A percentile compares a stretch with the other conserved stretches of the same genome.
These are phyloP conservation scores for Epizoanthus ramosus DNA, from an alignment of 92 coral and sea anemone genomes.

Conservation along the genomic window DNA sequence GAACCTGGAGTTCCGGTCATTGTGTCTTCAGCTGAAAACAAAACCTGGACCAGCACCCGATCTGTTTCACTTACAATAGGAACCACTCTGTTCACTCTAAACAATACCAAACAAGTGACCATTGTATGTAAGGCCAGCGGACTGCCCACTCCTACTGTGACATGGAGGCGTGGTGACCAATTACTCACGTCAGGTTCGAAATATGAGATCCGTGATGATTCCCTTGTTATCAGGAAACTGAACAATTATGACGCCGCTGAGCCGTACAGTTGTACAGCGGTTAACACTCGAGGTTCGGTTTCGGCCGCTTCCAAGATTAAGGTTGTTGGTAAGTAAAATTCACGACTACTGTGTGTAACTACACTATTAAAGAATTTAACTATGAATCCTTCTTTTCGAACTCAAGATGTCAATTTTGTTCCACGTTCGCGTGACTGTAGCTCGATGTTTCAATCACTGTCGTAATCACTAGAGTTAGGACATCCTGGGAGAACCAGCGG, in stretches of 20 bases:
- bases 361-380: too few species aligned
- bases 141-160: constrained; percentile 25
- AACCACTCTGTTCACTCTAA: constrained; percentile 20
- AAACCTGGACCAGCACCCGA: constrained; percentile 31
- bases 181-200: not conserved
- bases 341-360: too few species aligned
- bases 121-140: constrained; percentile 41
- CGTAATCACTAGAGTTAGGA: too few species aligned
- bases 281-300: constrained; percentile 12
- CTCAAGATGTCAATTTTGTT: too few species aligned
- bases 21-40: constrained; percentile 16
- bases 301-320: not conserved
- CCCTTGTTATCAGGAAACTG: not conserved
- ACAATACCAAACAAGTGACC: constrained; percentile 19
- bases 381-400: too few species aligned
- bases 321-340: constrained; percentile 3
- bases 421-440: too few species aligned
- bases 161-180: constrained; percentile 33
- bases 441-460: too few species aligned
- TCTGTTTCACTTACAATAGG: constrained; percentile 23
- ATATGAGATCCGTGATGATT: constrained; percentile 5
- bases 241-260: constrained; percentile 6
- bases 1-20: constrained; percentile 23
- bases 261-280: constrained; percentile 31
- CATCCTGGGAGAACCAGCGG: too few species aligned